Conservation (phyloP, 2,888 invertebrate species). For the Aphrophora alni region DNA sequence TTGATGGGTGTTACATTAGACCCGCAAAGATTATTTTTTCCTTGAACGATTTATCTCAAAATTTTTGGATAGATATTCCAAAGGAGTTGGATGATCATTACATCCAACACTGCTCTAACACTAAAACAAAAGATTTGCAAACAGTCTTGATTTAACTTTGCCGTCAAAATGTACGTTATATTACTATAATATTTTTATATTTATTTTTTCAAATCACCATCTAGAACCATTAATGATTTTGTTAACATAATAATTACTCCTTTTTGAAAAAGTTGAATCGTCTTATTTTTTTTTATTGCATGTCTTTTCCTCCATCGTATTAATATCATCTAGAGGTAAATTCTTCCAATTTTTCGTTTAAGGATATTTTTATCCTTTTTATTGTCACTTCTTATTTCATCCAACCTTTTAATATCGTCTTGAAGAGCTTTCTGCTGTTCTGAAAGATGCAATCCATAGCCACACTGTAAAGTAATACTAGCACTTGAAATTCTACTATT, state of each 20-base stretch:
- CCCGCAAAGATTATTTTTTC: background rate
- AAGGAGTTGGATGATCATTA: constrained; percentile 25
- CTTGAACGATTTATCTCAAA: background rate
- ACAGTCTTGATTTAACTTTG: constrained; percentile 23
- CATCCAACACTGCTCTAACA: constrained; percentile 25
- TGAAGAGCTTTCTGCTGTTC: too few relatives aligned
- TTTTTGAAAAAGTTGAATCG: constrained; percentile 18
- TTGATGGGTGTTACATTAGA: constrained; percentile 2
- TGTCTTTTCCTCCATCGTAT: background rate
- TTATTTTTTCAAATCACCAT: background rate
- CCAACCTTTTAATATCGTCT: too few relatives aligned
- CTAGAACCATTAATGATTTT: constrained; percentile 7
- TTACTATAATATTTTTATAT: too few relatives aligned
- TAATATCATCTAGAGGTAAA: too few relatives aligned
- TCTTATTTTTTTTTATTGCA: too few relatives aligned
- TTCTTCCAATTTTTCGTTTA: too few relatives aligned
- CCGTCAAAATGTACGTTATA: constrained; percentile 8
- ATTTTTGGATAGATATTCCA: background rate
- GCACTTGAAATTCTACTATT: constrained; percentile 15
- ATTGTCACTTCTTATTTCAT: too few relatives aligned
- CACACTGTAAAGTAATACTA: background rate
- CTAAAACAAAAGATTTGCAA: constrained; percentile 8
- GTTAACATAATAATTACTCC: constrained; percentile 19
- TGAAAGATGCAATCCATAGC: too few relatives aligned
- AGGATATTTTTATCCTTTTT: too few relatives aligned